Percentiles rank a stretch among this genome's conserved stretches.
phyloP scores from a whole-genome alignment of 1,140 invertebrate genomes.

The Acyrthosiphon pisum region DNA sequence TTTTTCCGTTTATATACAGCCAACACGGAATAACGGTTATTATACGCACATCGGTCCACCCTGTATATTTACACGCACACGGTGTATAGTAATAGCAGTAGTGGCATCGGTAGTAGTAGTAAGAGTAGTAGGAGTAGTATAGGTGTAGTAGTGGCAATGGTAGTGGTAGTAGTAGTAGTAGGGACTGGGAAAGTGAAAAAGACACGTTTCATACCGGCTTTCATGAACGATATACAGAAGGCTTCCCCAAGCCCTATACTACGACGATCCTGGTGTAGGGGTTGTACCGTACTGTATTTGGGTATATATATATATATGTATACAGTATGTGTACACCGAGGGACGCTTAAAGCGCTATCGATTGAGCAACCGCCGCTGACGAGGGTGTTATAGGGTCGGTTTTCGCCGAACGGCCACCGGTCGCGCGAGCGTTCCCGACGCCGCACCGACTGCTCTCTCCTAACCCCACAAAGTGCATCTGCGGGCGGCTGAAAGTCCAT shows the following conservation, averaged over 20 bases:
- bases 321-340: not conserved
- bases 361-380: constrained; percentile 29
- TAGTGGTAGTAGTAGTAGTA: not conserved
- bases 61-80: not conserved
- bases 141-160: too few species aligned
- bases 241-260: not conserved
- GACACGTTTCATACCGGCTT: constrained; percentile 1
- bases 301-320: not conserved
- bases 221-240: constrained; percentile 2
- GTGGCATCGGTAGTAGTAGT: not conserved
- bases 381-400: constrained; percentile 13
- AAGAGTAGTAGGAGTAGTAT: not conserved
- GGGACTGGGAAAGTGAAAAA: not conserved
- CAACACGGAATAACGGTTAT: not conserved
- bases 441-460: not conserved
- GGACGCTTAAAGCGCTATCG: constrained; percentile 44
- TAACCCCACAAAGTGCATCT: constrained; percentile 43
- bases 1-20: not conserved
- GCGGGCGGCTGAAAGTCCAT: constrained; percentile 32
- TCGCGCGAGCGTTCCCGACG: constrained; percentile 29
- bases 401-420: constrained; percentile 30
- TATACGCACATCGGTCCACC: not conserved
- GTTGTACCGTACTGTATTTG: not conserved
- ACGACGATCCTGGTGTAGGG: not conserved
- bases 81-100: not conserved